These are phyloP conservation scores for Malurus cyaneus DNA, from an alignment of 2,113 vertebrate genomes.

Conservation along the genomic window DNA sequence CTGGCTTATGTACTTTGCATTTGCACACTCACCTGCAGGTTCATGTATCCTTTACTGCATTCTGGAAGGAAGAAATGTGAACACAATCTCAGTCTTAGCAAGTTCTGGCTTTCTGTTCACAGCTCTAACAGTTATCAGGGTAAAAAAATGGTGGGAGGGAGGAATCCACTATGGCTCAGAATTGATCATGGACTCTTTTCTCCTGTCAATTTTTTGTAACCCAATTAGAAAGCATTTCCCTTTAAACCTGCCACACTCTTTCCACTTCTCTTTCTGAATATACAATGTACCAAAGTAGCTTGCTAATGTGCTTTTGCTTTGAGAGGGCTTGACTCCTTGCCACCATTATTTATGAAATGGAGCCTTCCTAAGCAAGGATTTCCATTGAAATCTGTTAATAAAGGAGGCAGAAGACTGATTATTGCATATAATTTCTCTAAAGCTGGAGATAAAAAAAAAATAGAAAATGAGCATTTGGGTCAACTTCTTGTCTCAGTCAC, in stretches of 20 bases:
- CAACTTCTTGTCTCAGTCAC: neutral
- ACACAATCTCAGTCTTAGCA: neutral
- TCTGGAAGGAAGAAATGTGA: neutral
- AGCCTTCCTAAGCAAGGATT: neutral
- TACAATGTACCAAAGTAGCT: neutral
- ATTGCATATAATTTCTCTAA: neutral
- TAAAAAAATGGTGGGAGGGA: neutral
- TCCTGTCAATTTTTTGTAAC: neutral
- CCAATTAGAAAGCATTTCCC: neutral
- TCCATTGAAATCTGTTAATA: neutral
- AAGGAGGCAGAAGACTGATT: neutral
- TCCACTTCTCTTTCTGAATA: neutral
- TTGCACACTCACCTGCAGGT: neutral
- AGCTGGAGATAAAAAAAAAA: neutral
- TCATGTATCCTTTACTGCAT: neutral
- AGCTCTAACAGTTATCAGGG: neutral
- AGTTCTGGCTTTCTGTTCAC: neutral
- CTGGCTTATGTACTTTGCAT: neutral
- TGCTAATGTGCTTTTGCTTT: constrained; percentile 1
- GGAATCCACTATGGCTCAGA: neutral
- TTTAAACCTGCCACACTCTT: neutral
- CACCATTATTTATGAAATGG: neutral
- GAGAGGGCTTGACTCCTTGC: neutral
- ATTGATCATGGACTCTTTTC: neutral
- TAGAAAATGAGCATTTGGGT: neutral